Evolutionary conservation across 2,888 invertebrate species (phyloP), one percentile per base, ranked within the genome.

Genomic region (Lasioglossum villosulum): DNA sequence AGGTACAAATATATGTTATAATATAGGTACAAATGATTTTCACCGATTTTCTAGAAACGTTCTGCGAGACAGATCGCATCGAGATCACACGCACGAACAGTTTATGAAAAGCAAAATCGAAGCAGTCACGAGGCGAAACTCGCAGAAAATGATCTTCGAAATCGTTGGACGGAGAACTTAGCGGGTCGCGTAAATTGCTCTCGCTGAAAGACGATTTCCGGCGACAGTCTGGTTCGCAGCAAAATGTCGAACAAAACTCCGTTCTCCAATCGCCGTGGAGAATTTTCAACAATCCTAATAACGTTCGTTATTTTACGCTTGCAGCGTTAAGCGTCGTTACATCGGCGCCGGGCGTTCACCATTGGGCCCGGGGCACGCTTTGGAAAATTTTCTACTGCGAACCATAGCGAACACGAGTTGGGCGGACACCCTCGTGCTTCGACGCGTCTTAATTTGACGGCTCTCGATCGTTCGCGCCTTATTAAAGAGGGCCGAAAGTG

Each of bases 241-340:
- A 56, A 63, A 39, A 59, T n/a, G 75, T 75, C 48, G 37, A 37
- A 68, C 63, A 78, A 84, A 84, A 78, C 72, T 56, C 42, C 66
- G 37, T 30, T n/a, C 59, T n/a, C 71, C 59, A 48, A 77, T 77
- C 48, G 63, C 16, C 42, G 16, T 2, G 30, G 56, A 45, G 48
- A 71, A 79, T 80, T 79, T 74, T 42, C 73, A 72, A 79, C 78
- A 52, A 80, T 71, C 78, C 78, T 85, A 82, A 86, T 80, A 75
- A 80, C 56, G 75, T 82, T 85, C 82, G 85, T 86, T 86, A 85
- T 80, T 86, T 82, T 73, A n/a, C 56, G 68, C 73, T 73, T 80
- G 70, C 85, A 56, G 75, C 85, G 75, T 83, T 78, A 73, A 63
- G 73, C 76, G 73, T 75, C 72, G 78, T 82, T 52, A 63, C 74